Evolutionary conservation across 2,113 vertebrate genomes (phyloP).

Genomic region (Xerus inauris): DNA sequence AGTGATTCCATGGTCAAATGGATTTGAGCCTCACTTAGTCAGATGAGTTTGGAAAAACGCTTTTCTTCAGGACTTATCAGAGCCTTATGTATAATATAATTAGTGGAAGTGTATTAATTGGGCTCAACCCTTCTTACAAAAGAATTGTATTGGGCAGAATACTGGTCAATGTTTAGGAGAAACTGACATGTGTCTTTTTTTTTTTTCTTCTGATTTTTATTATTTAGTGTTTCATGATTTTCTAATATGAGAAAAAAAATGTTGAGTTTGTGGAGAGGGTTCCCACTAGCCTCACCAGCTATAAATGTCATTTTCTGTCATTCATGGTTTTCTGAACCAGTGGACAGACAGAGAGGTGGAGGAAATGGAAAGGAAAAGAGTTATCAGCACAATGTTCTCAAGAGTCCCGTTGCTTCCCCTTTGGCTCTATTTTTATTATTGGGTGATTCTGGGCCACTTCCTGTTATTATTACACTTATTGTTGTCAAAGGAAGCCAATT

Average conservation of each 20-base stretch:
- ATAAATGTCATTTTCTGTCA: background rate
- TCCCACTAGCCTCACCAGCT: background rate
- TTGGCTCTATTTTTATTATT: slow-evolving; percentile 71
- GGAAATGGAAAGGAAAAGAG: background rate
- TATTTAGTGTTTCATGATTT: background rate
- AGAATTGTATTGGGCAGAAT: background rate
- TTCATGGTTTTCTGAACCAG: background rate
- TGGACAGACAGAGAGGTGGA: background rate
- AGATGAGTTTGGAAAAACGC: background rate
- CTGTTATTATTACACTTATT: slow-evolving; percentile 78
- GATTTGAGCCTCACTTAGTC: background rate
- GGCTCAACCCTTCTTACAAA: background rate
- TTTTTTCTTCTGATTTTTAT: background rate
- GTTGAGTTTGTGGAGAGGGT: background rate
- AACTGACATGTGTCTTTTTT: background rate
- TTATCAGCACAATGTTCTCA: background rate
- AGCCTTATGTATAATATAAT: background rate
- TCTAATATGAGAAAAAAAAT: background rate
- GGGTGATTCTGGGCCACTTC: slow-evolving; percentile 69
- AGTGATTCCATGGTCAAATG: background rate
- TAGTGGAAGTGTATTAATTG: background rate
- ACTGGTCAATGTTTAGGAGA: background rate
- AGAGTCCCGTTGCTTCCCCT: slow-evolving; percentile 2
- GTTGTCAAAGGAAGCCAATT: slow-evolving; percentile 78
- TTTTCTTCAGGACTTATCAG: background rate